Percentiles rank a stretch among this genome's conserved stretches.
Conservation (phyloP, 35 echinoderm and acorn worm species). For the Patiria miniata region DNA sequence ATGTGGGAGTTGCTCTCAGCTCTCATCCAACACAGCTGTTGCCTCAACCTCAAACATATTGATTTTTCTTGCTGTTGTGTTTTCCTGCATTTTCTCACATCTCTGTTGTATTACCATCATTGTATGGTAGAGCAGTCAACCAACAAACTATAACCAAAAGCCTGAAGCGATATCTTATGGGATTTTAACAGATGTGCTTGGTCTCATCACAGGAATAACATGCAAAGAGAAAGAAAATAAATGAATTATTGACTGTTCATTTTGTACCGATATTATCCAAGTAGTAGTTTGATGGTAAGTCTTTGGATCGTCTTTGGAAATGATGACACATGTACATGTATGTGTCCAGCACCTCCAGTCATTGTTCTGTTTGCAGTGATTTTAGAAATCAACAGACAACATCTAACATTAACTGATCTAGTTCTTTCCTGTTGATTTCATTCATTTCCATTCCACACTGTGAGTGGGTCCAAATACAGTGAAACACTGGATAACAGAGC, state of each 20-base stretch:
- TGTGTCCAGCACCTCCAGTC: too few relatives aligned
- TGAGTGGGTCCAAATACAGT: too few relatives aligned
- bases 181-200: constrained; percentile 5
- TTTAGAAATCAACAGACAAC: too few relatives aligned
- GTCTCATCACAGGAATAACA: neutral
- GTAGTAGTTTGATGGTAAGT: too few relatives aligned
- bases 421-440: too few relatives aligned
- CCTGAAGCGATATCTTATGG: neutral
- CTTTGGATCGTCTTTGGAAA: too few relatives aligned
- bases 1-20: neutral
- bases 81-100: constrained; percentile 26
- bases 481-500: too few relatives aligned
- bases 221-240: neutral
- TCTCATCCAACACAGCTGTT: constrained; percentile 31
- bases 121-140: neutral
- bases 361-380: too few relatives aligned
- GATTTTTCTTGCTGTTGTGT: neutral
- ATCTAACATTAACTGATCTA: too few relatives aligned
- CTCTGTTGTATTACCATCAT: neutral
- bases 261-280: neutral
- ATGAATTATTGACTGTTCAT: constrained; percentile 13
- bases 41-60: constrained; percentile 31
- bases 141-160: neutral
- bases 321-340: too few relatives aligned
- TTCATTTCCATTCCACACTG: too few relatives aligned